These are phyloP conservation scores for Terebella lapidaria DNA, from an alignment of 2,888 invertebrate genomes.

Conservation along the genomic window DNA sequence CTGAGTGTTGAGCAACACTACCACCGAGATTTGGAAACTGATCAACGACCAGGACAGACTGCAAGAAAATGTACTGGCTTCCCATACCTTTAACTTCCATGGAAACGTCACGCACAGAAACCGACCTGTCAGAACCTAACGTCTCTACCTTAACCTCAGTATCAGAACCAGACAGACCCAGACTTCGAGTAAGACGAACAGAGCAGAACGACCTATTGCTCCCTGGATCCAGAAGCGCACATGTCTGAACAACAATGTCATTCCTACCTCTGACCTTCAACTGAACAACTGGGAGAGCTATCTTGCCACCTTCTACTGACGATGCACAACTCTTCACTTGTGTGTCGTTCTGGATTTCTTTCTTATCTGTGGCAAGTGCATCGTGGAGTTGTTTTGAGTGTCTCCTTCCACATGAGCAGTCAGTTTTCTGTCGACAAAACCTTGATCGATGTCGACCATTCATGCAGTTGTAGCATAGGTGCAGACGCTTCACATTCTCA, in stretches of 20 bases:
- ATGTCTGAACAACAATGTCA: not conserved
- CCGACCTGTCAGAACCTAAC: no score
- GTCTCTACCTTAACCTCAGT: no score
- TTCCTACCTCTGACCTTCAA: not conserved
- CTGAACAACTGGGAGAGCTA: not conserved
- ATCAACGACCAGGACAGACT: no score
- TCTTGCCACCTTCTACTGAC: not conserved
- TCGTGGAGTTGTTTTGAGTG: not conserved
- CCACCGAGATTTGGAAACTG: no score
- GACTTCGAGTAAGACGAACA: no score
- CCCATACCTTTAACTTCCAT: no score
- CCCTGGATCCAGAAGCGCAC: not conserved
- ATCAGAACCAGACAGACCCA: no score
- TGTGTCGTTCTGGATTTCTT: not conserved
- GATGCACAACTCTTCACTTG: not conserved
- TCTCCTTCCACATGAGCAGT: not conserved
- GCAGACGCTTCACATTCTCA: not conserved
- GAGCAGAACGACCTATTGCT: not conserved
- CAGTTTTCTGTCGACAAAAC: not conserved
- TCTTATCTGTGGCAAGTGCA: not conserved
- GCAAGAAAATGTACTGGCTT: no score
- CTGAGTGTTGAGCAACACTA: no score
- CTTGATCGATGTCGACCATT: not conserved
- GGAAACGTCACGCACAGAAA: no score
- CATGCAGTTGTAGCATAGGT: not conserved